These are phyloP conservation scores for Apis mellifera DNA, from an alignment of 1,140 invertebrate genomes.

Conservation along the genomic window DNA sequence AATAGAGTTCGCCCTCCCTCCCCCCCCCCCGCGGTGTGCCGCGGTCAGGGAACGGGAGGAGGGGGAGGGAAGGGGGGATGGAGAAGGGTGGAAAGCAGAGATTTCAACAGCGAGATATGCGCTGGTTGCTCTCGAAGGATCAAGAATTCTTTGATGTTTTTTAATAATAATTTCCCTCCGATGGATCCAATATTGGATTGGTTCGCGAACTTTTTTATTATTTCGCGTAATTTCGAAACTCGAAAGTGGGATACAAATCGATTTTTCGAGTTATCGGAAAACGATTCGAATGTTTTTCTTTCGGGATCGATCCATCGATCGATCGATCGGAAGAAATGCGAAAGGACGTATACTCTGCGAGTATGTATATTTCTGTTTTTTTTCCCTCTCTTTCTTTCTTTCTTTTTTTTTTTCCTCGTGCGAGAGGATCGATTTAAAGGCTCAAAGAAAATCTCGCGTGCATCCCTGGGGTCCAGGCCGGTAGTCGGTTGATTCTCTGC, in stretches of 20 bases:
- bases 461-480: constrained; percentile 58
- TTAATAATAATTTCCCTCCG: neutral
- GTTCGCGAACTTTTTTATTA: too few relatives aligned
- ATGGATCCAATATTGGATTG: too few relatives aligned
- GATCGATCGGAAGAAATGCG: too few relatives aligned
- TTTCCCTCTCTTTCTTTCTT: too few relatives aligned
- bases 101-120: constrained; percentile 59
- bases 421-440: constrained; percentile 75
- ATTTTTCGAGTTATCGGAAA: neutral
- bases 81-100: constrained; percentile 29
- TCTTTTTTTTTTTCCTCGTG: neutral
- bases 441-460: constrained; percentile 74
- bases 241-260: neutral
- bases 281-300: neutral
- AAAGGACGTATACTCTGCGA: too few relatives aligned
- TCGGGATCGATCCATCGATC: too few relatives aligned
- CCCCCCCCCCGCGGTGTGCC: constrained; percentile 56
- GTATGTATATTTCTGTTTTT: accelerated
- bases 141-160: constrained; percentile 69
- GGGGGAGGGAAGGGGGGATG: neutral
- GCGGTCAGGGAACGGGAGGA: neutral
- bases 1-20: constrained; percentile 70
- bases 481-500: constrained; percentile 51
- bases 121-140: constrained; percentile 47
- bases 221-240: too few relatives aligned